phyloP scores from a whole-genome alignment of 2,797 vertebrate species.

The Eleutherodactylus coqui region DNA sequence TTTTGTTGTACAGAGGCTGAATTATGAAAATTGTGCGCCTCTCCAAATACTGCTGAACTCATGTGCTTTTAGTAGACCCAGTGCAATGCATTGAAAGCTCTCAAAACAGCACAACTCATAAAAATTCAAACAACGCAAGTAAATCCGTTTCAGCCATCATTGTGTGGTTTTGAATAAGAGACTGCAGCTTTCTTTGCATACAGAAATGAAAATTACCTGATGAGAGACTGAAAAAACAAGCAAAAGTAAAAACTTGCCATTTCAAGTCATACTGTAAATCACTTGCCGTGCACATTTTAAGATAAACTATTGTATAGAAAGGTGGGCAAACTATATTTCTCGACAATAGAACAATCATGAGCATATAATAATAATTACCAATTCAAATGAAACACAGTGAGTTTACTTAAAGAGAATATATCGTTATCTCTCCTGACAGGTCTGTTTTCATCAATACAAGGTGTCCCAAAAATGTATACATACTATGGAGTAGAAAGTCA shows the following conservation, averaged over 20 bases:
- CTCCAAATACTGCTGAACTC: too few species aligned
- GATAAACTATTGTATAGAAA: not conserved
- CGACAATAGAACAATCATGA: not conserved
- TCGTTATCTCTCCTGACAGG: too few species aligned
- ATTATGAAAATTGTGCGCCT: too few species aligned
- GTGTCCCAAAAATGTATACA: too few species aligned
- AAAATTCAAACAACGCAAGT: not conserved
- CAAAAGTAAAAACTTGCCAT: too few species aligned
- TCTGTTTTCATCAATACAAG: too few species aligned
- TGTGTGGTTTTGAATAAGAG: conserved; percentile 11
- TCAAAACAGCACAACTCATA: not conserved
- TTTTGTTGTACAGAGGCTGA: too few species aligned
- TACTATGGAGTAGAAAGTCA: too few species aligned
- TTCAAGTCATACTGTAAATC: not conserved
- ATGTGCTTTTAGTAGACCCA: too few species aligned
- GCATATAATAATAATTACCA: too few species aligned
- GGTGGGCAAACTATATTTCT: not conserved
- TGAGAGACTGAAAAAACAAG: not conserved
- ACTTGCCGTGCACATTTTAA: not conserved
- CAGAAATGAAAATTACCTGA: conserved; percentile 7
- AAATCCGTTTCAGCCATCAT: not conserved
- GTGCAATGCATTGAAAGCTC: not conserved
- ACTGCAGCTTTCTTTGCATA: conserved; percentile 4
- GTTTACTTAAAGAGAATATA: not conserved
- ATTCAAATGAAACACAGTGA: not conserved